phyloP scores from a whole-genome alignment of 53 echinoderm and acorn worm species.

The Holothuria scabra region DNA sequence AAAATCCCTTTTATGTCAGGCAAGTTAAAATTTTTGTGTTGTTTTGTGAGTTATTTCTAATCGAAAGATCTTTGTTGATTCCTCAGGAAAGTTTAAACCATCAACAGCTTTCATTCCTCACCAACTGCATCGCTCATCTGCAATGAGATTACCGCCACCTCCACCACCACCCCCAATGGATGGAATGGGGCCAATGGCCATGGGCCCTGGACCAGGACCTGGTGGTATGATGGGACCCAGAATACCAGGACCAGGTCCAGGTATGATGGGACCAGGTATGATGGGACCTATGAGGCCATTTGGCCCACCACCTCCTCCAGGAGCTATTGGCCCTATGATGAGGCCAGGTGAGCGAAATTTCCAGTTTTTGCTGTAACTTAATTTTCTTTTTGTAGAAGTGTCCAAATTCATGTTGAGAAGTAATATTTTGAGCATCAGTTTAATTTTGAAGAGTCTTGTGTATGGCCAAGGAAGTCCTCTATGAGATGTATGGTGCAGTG shows the following conservation, averaged over 20 bases:
- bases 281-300: constrained; percentile 35
- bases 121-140: not conserved
- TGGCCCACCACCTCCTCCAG: constrained; percentile 40
- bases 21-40: no score
- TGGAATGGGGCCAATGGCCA: constrained; percentile 32
- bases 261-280: constrained; percentile 5
- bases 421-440: no score
- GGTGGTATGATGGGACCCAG: constrained; percentile 8
- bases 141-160: constrained; percentile 31
- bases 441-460: no score
- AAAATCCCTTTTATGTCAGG: no score
- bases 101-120: constrained; percentile 38
- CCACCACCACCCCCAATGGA: constrained; percentile 69
- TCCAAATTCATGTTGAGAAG: no score
- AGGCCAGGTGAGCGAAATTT: constrained; percentile 12
- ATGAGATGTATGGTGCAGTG: no score
- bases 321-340: constrained; percentile 17
- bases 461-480: no score
- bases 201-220: constrained; percentile 41
- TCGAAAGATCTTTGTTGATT: no score
- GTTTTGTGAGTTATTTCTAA: no score
- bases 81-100: no score
- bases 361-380: not conserved
- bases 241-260: not conserved
- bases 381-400: not conserved